Percentiles rank a stretch among this genome's conserved stretches.
Evolutionary conservation across 2,888 invertebrate species (phyloP).

Genomic region (Ferrisia virgata): DNA sequence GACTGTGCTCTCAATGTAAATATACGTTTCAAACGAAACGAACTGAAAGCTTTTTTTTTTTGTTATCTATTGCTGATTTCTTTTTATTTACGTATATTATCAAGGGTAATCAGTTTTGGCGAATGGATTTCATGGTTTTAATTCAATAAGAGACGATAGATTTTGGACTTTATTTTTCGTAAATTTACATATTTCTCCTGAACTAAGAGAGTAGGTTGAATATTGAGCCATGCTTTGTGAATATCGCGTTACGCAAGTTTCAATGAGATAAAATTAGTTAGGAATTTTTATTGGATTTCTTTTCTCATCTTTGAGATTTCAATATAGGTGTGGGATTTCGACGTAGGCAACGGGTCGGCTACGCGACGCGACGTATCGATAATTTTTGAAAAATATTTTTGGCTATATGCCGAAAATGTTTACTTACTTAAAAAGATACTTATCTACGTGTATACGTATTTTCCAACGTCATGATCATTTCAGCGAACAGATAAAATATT

Average conservation of each 20-base stretch:
- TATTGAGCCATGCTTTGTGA: neutral
- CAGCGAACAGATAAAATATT: no score
- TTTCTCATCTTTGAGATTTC: neutral
- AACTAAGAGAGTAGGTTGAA: neutral
- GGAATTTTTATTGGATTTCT: neutral
- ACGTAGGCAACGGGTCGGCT: no score
- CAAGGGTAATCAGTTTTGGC: neutral
- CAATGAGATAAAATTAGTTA: neutral
- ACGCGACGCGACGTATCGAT: no score
- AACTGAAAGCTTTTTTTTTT: slow-evolving; percentile 29
- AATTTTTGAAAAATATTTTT: no score
- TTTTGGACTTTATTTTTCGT: neutral
- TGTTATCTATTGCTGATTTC: slow-evolving; percentile 1
- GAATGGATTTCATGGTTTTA: neutral
- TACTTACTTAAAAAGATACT: neutral
- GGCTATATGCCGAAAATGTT: neutral
- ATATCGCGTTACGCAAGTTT: neutral
- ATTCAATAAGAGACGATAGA: neutral
- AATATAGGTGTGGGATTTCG: no score
- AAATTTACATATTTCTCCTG: slow-evolving; percentile 4
- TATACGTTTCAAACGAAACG: neutral
- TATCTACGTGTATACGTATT: no score
- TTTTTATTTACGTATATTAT: slow-evolving; percentile 23
- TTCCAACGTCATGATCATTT: no score
- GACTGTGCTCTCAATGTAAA: neutral